Percentiles rank a stretch among this genome's conserved stretches.
phyloP scores from a whole-genome alignment of 2,113 vertebrate species.

The Nibea coibor region DNA sequence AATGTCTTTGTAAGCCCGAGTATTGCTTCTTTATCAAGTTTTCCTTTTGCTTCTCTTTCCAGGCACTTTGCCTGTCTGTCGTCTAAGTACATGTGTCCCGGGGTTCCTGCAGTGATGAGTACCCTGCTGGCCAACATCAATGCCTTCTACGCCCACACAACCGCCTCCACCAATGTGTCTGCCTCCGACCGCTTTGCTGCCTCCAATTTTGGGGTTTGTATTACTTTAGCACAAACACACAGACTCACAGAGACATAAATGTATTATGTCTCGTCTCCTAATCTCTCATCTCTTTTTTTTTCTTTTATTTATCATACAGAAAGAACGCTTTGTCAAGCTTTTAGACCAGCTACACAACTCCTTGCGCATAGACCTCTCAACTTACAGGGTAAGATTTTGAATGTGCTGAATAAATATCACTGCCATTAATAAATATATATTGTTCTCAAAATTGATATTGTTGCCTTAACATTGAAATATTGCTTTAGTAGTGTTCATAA shows the following conservation, averaged over 20 bases:
- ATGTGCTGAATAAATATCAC: not conserved
- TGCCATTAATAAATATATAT: not conserved
- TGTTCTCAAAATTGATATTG: not conserved
- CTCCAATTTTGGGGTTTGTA: constrained; percentile 97
- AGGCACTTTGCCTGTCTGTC: constrained; percentile 99
- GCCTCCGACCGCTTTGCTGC: constrained; percentile 97
- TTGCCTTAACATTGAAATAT: not conserved
- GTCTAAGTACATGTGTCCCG: constrained; percentile 99
- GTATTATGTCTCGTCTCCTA: too few species aligned
- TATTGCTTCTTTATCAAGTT: constrained; percentile 15
- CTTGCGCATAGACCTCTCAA: constrained; percentile 96
- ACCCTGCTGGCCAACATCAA: constrained; percentile 99
- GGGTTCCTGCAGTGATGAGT: constrained; percentile 98
- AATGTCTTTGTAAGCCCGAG: not conserved
- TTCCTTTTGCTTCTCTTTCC: constrained; percentile 41
- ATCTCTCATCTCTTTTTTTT: not conserved
- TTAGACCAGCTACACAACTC: constrained; percentile 98
- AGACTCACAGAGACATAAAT: not conserved
- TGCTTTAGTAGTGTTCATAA: not conserved
- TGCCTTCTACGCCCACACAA: constrained; percentile 98
- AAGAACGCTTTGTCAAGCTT: constrained; percentile 98
- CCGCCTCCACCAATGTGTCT: constrained; percentile 97
- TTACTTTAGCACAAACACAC: not conserved
- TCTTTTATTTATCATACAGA: constrained; percentile 80
- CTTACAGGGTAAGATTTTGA: constrained; percentile 90